A percentile compares a stretch with the other conserved stretches of the same genome.
These are phyloP conservation scores for Jacana jacana DNA, from an alignment of 2,113 vertebrate genomes.

Conservation along the genomic window DNA sequence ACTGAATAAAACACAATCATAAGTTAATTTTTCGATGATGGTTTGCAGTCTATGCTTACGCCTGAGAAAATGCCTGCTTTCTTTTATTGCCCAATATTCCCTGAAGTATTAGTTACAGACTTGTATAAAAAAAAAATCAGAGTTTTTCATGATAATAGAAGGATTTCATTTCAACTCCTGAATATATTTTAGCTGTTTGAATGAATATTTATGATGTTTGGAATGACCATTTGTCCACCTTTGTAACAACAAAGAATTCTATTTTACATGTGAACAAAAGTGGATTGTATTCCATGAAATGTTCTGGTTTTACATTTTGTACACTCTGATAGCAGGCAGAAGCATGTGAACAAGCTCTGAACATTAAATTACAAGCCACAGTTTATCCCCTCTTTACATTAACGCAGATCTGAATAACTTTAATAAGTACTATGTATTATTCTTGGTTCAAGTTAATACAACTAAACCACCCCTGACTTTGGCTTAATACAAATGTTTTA, in stretches of 20 bases:
- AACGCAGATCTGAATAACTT: not conserved
- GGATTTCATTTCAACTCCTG: slow-evolving; percentile 61
- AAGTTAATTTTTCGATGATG: slow-evolving; percentile 55
- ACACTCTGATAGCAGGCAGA: not conserved
- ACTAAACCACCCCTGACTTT: not conserved
- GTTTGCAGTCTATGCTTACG: not conserved
- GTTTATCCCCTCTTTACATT: not conserved
- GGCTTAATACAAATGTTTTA: not conserved
- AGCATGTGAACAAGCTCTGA: not conserved
- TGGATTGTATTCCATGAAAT: not conserved
- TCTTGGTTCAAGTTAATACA: not conserved
- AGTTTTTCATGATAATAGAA: slow-evolving; percentile 52
- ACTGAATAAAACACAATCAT: slow-evolving; percentile 49
- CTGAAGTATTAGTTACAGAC: slow-evolving; percentile 60
- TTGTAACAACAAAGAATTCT: slow-evolving; percentile 42
- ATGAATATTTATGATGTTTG: slow-evolving; percentile 48
- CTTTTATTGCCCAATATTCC: slow-evolving; percentile 65
- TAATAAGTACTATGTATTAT: not conserved
- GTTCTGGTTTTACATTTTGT: not conserved
- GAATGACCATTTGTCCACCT: slow-evolving; percentile 18
- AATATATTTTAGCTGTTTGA: slow-evolving; percentile 64
- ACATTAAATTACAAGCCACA: not conserved
- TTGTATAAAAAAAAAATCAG: slow-evolving; percentile 61
- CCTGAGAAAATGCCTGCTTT: slow-evolving; percentile 56
- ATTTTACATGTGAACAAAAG: slow-evolving; percentile 17